Evolutionary conservation across 2,113 vertebrate species (phyloP), one percentile per base, ranked within the genome.

Genomic region (Illadopsis cleaveri): DNA sequence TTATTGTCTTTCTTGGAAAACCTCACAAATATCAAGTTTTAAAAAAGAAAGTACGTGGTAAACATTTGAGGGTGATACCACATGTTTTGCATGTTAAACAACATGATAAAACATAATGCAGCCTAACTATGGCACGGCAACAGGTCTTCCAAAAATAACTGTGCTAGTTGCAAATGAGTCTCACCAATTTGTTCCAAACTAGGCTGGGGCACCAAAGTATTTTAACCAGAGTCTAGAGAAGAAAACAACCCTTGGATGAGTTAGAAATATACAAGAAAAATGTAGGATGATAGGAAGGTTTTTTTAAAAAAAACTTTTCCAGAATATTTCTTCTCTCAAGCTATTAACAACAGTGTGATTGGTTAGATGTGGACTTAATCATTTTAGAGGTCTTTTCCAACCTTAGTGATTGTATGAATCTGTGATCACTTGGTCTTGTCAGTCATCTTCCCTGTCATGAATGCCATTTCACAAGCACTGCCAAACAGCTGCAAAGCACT

Each of bases 101-200:
- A 76, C 31, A 65, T 0, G 3, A 50, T 70, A 80, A 88, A 83
- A 77, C 35, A 56, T 28, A 70, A 89, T n/a, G 42, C 30, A 62
- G 14, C 21, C 76, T 38, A 87, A 61, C 31, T 35, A 12, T 31
- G 37, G 61, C 70, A 53, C 13, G 14, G 81, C 53, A 86, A 72
- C 73, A 89, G 65, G 69, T 95, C 69, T 94, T 86, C 61, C 68
- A 70, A 78, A 93, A 92, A 84, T 89, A 94, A 71, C 45, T 54
- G 22, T 56, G 18, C 33, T 42, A 15, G 31, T 6, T 75, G 54
- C 22, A 91, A 51, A 78, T 33, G 6, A 60, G 33, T 50, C 44
- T 90, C 47, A n/a, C 25, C 0, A 21, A 58, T 38, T 70, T 70
- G 42, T 72, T 86, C 72, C 45, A 47, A 65, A 65, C 12, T 25